Conservation (phyloP, 2,797 vertebrate genomes). For the Acanthiza pusilla region DNA sequence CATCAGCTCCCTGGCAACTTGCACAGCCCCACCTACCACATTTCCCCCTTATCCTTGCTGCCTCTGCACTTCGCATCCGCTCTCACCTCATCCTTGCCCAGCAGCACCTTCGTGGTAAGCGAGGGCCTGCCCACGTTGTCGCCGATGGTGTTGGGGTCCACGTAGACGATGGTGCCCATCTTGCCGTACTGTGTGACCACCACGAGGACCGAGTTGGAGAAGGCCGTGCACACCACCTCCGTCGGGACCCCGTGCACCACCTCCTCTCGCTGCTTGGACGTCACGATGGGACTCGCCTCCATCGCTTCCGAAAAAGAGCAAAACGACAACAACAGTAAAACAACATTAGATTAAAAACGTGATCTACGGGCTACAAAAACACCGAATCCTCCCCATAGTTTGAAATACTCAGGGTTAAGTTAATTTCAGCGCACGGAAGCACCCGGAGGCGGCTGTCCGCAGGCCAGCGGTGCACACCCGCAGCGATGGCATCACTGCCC, state of each 20-base stretch:
- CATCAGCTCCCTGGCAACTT: background rate
- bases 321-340: background rate
- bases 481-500: background rate
- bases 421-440: background rate
- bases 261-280: conserved; percentile 81
- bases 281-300: conserved; percentile 78
- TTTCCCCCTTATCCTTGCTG: background rate
- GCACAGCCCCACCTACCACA: background rate
- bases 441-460: background rate
- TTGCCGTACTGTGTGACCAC: conserved; percentile 94
- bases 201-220: conserved; percentile 90
- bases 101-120: conserved; percentile 87
- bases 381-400: accelerated
- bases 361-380: accelerated
- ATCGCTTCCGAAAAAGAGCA: conserved; percentile 55
- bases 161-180: conserved; percentile 88
- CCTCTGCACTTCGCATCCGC: background rate
- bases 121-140: conserved; percentile 80
- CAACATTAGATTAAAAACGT: background rate
- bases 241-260: conserved; percentile 85
- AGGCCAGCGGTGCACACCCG: too few relatives aligned
- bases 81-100: conserved; percentile 95
- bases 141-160: conserved; percentile 82
- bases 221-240: conserved; percentile 90
- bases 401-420: background rate